A percentile compares a stretch with the other conserved stretches of the same genome.
Conservation (phyloP, 1,140 invertebrate species). For the Hylaeus volcanicus region DNA sequence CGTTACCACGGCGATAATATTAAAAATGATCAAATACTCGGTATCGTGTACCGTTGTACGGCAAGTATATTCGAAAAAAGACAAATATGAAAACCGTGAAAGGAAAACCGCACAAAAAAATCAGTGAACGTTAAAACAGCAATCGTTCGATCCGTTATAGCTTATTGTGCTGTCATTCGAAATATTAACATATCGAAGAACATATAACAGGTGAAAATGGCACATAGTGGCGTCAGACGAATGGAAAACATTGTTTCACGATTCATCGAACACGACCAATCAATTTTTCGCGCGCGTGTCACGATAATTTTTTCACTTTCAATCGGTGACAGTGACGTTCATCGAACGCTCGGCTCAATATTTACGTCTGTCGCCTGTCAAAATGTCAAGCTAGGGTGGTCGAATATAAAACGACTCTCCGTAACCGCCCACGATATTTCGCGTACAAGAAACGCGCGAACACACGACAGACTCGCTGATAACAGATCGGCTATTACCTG, state of each 20-base stretch:
- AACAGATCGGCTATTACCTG: conserved; percentile 64
- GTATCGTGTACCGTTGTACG: neutral
- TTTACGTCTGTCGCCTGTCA: conserved; percentile 73
- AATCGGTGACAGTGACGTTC: conserved; percentile 41
- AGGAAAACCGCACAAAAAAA: neutral
- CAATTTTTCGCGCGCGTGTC: conserved; percentile 6
- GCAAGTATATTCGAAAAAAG: neutral
- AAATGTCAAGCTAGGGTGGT: conserved; percentile 63
- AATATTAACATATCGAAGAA: conserved; percentile 47
- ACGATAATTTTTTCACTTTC: conserved; percentile 24
- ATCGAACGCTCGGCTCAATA: conserved; percentile 60
- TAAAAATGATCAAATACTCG: conserved; percentile 12
- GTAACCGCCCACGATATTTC: conserved; percentile 60
- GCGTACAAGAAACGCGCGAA: conserved; percentile 18
- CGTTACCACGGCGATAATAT: neutral
- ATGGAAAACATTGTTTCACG: conserved; percentile 46
- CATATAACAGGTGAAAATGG: conserved; percentile 56
- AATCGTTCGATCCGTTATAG: neutral
- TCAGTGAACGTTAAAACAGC: neutral
- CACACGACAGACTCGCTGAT: neutral
- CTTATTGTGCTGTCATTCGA: conserved; percentile 32
- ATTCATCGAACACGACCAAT: neutral
- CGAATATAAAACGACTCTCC: conserved; percentile 54
- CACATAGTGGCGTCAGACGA: conserved; percentile 49
- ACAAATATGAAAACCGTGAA: neutral